Evolutionary conservation across 2,113 vertebrate genomes (phyloP), one percentile per base, ranked within the genome.

Genomic region (Aegithalos caudatus): DNA sequence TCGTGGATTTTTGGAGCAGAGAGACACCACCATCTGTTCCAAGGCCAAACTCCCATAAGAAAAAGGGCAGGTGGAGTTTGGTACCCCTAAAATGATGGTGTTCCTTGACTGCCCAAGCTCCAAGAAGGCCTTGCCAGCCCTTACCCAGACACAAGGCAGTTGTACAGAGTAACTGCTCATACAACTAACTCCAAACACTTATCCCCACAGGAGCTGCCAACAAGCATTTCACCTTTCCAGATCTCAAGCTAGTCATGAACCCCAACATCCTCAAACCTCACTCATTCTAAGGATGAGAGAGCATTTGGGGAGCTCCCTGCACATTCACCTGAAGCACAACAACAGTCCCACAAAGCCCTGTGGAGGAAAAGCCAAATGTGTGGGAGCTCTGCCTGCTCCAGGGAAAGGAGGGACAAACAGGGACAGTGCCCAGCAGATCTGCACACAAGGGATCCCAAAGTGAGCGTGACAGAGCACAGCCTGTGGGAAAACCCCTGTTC

Each of bases 401-500:
- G 31, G 44, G 27, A 28, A 44, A 53, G 60, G 45, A 61, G 25
- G 33, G 35, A 88, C 31, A 44, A 40, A 11, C 9, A 33, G 48
- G 66, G 38, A 58, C 25, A 0, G 3, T 11, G n/a, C 16, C 33
- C 23, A 88, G 76, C 29, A 85, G 62, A 23, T 25, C 9, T 45
- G 73, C 5, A 6, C 8, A 5, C 0, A 1, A 33, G 45, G 51
- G 71, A 81, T 60, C 72, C 80, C 72, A 56, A 76, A n/a, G 20
- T 1, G 4, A 45, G 77, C 0, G 2, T 24, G 56, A 44, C 66
- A 22, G 50, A 60, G 81, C 60, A 4, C 33, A 79, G 70, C 47
- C 61, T 0, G 0, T 2, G 8, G 66, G 64, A 57, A 82, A 61
- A 58, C 3, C 9, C n/a, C 4, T 0, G 1, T 71, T 28, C 51